phyloP scores from a whole-genome alignment of 2,797 vertebrate species.

The Dendrocincla tyrannina region DNA sequence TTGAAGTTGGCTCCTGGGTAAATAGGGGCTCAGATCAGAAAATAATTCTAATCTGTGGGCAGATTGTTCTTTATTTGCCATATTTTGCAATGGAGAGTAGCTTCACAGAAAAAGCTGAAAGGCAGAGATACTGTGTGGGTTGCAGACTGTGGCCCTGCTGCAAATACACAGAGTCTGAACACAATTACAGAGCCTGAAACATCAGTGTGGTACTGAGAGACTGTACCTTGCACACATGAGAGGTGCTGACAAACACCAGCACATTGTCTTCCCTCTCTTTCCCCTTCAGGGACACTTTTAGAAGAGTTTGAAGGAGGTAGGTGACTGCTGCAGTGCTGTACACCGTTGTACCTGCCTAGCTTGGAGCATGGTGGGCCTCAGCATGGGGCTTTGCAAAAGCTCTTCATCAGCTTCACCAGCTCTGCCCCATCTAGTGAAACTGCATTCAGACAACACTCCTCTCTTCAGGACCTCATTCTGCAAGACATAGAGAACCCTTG shows the following conservation, averaged over 20 bases:
- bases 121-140: not conserved
- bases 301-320: not conserved
- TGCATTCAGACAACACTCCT: not conserved
- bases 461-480: not conserved
- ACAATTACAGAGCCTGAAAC: not conserved
- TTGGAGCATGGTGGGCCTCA: not conserved
- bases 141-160: not conserved
- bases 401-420: not conserved
- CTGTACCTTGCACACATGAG: not conserved
- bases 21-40: not conserved
- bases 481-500: not conserved
- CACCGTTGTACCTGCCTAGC: not conserved
- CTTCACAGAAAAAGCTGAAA: not conserved
- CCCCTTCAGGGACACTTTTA: not conserved
- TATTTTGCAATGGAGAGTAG: not conserved
- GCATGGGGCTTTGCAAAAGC: not conserved
- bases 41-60: not conserved
- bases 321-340: not conserved
- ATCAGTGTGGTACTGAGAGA: rapidly evolving
- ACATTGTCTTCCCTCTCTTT: not conserved
- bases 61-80: not conserved
- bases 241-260: not conserved
- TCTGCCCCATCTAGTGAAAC: not conserved
- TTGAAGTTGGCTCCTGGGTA: not conserved
- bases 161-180: not conserved